Evolutionary conservation across 2,113 vertebrate genomes (phyloP).

Genomic region (Uropsilus gracilis): DNA sequence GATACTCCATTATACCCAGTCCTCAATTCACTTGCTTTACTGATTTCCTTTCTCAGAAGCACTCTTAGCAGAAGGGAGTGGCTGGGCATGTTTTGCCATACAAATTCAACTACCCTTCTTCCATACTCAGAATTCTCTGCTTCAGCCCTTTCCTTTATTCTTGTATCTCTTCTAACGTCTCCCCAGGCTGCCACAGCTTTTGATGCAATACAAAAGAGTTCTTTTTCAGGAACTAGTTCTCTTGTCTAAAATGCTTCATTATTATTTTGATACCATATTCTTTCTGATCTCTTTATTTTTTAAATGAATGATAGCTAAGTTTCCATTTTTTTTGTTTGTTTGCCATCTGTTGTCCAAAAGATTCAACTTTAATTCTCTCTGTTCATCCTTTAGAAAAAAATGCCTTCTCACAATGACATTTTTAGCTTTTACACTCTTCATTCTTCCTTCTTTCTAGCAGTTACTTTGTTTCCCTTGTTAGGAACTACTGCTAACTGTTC

Average conservation of each 20-base stretch:
- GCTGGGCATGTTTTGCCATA: neutral
- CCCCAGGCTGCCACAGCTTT: neutral
- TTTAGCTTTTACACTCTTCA: neutral
- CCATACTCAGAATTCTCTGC: neutral
- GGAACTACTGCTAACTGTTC: conserved; percentile 51
- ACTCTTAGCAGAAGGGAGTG: neutral
- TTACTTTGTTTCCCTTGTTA: conserved; percentile 22
- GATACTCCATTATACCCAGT: neutral
- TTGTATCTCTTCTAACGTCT: neutral
- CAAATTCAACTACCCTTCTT: neutral
- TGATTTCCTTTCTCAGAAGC: neutral
- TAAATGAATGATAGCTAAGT: conserved; percentile 53
- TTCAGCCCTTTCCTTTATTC: neutral
- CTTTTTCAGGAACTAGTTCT: conserved; percentile 48
- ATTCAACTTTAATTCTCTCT: neutral
- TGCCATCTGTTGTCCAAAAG: conserved; percentile 52
- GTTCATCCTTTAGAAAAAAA: conserved; percentile 15
- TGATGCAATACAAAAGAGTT: conserved; percentile 32
- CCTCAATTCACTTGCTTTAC: neutral
- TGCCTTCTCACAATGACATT: neutral
- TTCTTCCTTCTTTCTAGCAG: neutral
- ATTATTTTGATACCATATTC: neutral
- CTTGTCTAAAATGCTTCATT: conserved; percentile 33
- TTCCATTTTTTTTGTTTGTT: neutral
- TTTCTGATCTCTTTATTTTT: conserved; percentile 62